Evolutionary conservation across 2,113 vertebrate species (phyloP), one percentile per base, ranked within the genome.

Genomic region (Trochalopteron elliotii): DNA sequence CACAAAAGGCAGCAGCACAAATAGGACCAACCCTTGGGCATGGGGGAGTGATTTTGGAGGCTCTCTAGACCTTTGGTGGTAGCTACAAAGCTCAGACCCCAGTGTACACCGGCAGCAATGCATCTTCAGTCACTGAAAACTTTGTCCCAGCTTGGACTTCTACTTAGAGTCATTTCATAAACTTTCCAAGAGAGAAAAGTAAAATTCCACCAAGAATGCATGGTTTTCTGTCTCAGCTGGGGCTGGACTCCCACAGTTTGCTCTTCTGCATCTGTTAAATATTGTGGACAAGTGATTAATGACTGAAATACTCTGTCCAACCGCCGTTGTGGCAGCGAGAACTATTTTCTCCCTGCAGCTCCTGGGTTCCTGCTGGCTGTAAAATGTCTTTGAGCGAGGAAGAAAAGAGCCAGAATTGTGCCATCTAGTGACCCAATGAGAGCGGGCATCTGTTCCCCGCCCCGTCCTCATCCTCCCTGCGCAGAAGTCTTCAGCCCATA

Each of bases 381-480:
- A 47, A 94, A 35, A 67, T 40, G 68, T 52, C 59, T 92, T 83
- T 44, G 56, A 94, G 68, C 0, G 0, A 75, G 75, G 42, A 55
- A 91, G 61, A 4, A n/a, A 91, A 76, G 49, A 83, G 55, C 63
- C 68, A 40, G 83, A 67, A 71, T 70, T 91, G 60, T 95, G 88
- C 68, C 83, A 89, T 84, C 64, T 80, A 93, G 85, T 92, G 94
- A 94, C 93, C 55, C 13, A 9, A 70, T 68, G 60, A 90, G 37
- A 64, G 47, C 1, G 4, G 56, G 45, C 57, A 53, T 31, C 67
- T 68, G 27, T 50, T 24, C 17, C 31, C 2, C 2, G 31, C 15
- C 40, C 22, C 3, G 9, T 50, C 39, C 24, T 57, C 86, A n/a
- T 27, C 44, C 53, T 65, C 15, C 2, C 12, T 37, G 15, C 0